Evolutionary conservation across 2,797 vertebrate species (phyloP), one percentile per base, ranked within the genome.

Genomic region (Catharus ustulatus): DNA sequence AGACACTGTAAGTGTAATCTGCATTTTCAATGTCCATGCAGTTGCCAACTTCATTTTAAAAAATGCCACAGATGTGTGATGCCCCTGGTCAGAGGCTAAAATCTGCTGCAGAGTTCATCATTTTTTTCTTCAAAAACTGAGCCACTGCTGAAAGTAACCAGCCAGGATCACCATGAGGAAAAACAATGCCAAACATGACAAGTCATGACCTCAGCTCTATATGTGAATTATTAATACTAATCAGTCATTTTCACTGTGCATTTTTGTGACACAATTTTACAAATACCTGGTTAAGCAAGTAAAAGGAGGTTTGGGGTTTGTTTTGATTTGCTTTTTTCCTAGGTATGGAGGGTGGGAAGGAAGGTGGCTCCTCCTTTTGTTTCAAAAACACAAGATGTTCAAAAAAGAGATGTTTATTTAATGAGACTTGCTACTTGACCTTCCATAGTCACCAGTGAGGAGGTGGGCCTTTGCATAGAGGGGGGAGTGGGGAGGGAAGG

Each of bases 1-100:
- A 98, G 96, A 98, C 98, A 98, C 98, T 98, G 98, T 98, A 97
- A 96, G 97, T 97, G 97, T 98, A 97, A 97, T 94, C 96, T 95
- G 97, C 97, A 97, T 98, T 97, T 97, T 97, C 97, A 96, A 97
- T 97, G 97, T 98, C 95, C 98, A 97, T 97, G 96, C 97, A 95
- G 97, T 97, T 97, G 98, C 97, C 97, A 97, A 85, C 95, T 97
- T 96, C 96, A 96, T 97, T 97, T 38, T 2, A 51, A 90, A 94
- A 97, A 97, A 97, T 98, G 98, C 98, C 98, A 97, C 98, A 98
- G 98, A 97, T 98, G 93, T 80, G 97, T 97, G 98, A 98, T 97
- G 97, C 97, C 97, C 97, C 98, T 92, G 54, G 96, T 94, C 97
- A 97, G 97, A 96, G 96, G 97, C 96, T 95, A 95, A 95, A 96